These are phyloP conservation scores for Rhadina sibilatrix DNA, from an alignment of 2,113 vertebrate genomes.

Conservation along the genomic window DNA sequence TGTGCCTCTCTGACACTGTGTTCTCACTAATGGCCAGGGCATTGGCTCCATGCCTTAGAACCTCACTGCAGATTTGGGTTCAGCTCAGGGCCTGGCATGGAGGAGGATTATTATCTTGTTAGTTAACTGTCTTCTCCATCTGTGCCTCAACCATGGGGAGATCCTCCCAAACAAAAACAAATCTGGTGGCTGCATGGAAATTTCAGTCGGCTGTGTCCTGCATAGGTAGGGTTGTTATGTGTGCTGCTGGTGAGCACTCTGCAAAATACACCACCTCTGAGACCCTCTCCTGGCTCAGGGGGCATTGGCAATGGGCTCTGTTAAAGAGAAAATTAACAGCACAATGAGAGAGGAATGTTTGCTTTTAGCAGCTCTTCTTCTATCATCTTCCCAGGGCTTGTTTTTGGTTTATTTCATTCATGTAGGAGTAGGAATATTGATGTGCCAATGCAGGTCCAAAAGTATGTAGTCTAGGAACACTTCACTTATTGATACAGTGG, in stretches of 20 bases:
- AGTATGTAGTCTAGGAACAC: background rate
- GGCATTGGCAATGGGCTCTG: background rate
- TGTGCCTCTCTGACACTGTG: background rate
- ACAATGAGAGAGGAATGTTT: background rate
- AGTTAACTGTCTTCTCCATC: conserved; percentile 43
- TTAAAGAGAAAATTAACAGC: conserved; percentile 8
- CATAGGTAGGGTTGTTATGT: background rate
- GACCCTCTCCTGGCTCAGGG: background rate
- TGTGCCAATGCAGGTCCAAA: background rate
- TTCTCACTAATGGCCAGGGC: background rate
- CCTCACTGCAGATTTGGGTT: background rate
- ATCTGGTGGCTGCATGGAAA: background rate
- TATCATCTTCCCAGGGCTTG: background rate
- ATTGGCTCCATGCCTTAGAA: background rate
- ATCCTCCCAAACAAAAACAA: background rate
- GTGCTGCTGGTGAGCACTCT: background rate
- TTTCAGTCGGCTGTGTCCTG: conserved; percentile 27
- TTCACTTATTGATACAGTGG: background rate
- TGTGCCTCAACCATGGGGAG: background rate
- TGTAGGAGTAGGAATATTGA: background rate
- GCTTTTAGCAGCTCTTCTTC: background rate
- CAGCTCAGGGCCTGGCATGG: background rate
- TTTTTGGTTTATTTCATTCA: background rate
- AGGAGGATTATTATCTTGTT: background rate
- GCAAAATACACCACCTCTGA: background rate